Evolutionary conservation across 1,140 invertebrate genomes (phyloP), one percentile per base, ranked within the genome.

Genomic region (Drosophila pachea): DNA sequence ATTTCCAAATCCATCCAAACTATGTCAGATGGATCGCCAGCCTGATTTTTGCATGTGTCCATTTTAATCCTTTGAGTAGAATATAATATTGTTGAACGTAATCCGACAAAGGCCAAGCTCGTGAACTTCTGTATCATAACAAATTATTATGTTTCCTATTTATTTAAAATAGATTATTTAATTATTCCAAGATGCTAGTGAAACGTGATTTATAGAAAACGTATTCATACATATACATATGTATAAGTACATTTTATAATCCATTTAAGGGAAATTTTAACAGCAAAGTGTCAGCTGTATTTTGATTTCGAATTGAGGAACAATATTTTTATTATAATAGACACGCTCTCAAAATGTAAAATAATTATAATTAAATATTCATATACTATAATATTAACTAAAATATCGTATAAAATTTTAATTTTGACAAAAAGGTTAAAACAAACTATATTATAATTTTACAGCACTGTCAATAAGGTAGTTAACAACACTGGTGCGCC

Each of bases 1-100:
- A 97, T 95, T 92, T 96, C 91, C 38, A 92, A 82, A 75, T 92
- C 91, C 38, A 93, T 84, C 92, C 92, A 92, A 29, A 92, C 91
- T 9, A 89, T 76, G 35, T 84, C 66, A 8, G 74, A 48, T 55
- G 40, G 2, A 31, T 35, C 4, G 12, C 4, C 32, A 43, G 8
- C 49, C 6, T 7, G 5, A n/a, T 33, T n/a, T 9, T 4, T 31
- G 5, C 16, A 7, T 60, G 61, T 62, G 42, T 63, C 66, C 77
- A 74, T 76, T 32, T 50, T 76, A 22, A 16, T 48, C 12, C n/a
- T 0, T 63, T 16, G 5, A 16, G 50, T 33, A 49, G 8, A 42
- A 2, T 62, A 43, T 45, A 43, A 6, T 12, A 11, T 31, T 7
- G 29, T 5, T 35, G 9, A 11, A 53, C 8, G 3, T 43, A 8